phyloP scores from a whole-genome alignment of 2,113 vertebrate genomes.

The Nanger granti region DNA sequence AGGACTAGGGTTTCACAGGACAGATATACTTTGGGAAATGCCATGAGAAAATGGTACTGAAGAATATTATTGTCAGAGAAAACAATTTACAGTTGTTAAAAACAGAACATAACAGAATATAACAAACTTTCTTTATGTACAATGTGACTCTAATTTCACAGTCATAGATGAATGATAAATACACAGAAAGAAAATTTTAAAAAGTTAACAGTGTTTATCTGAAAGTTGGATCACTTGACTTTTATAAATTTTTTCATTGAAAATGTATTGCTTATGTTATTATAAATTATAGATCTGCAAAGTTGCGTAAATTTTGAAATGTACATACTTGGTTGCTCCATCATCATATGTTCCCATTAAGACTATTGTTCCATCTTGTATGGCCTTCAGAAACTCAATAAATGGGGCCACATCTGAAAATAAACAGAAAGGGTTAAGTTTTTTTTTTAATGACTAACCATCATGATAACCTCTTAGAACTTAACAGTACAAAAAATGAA shows the following conservation, averaged over 20 bases:
- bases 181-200: background rate
- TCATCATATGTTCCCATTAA: constrained; percentile 97
- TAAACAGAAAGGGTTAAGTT: background rate
- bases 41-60: background rate
- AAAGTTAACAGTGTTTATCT: background rate
- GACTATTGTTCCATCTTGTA: constrained; percentile 90
- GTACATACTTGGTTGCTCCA: constrained; percentile 90
- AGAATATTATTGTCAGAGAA: background rate
- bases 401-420: constrained; percentile 87
- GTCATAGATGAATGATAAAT: background rate
- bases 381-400: constrained; percentile 89
- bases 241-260: background rate
- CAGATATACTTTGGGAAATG: background rate
- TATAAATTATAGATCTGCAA: background rate
- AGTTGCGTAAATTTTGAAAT: background rate
- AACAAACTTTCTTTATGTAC: background rate
- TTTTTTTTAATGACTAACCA: background rate
- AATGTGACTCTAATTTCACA: background rate
- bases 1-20: background rate
- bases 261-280: background rate
- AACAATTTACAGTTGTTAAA: background rate
- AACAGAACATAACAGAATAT: background rate
- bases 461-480: background rate
- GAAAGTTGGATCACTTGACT: background rate
- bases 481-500: background rate